Base-by-base conservation (phyloP, 2,888 invertebrate genomes). In the Vanessa cardui region DNA sequence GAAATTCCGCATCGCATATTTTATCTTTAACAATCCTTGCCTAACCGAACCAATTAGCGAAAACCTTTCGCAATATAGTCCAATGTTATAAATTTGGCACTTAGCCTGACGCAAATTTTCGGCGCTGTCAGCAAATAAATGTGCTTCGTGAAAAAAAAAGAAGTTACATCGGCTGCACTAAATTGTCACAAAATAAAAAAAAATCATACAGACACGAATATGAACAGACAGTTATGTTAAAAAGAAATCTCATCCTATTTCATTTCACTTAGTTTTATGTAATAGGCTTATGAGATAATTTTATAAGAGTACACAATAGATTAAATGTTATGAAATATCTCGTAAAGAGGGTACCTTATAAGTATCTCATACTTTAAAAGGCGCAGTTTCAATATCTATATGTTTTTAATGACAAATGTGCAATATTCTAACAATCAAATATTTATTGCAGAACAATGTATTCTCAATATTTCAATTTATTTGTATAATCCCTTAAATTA, bases 31-130 rank as follows among this genome's bases (percentile, higher is more conserved):
- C 92, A 90, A 90, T 90, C 91, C 92, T 89, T 88, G 83, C 84
- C 81, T 82, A 83, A 83, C 86, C 85, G 80, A 85, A 90, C 87
- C 92, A 92, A 92, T 92, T 92, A 92, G 89, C 78, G 90, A 86
- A 90, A 92, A 90, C 89, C 87, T 87, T 87, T 83, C 82, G 82
- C 85, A 85, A 83, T 85, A 85, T 83, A 80, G 79, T 86, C 83
- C 87, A 85, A 88, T 87, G 89, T 89, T 89, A 89, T 89, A 92
- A 92, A 91, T 92, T 92, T 92, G 92, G 92, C 92, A 90, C 91
- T 91, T 89, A 88, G 90, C 89, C 91, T 90, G 90, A 90, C 90
- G 88, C 86, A 91, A 90, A 92, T 91, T 91, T 92, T 87, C 86
- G 87, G 78, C 83, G 82, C 83, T 87, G 87, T 89, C 90, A 87